phyloP scores from a whole-genome alignment of 35 echinoderm and acorn worm species.

The Patiria miniata region DNA sequence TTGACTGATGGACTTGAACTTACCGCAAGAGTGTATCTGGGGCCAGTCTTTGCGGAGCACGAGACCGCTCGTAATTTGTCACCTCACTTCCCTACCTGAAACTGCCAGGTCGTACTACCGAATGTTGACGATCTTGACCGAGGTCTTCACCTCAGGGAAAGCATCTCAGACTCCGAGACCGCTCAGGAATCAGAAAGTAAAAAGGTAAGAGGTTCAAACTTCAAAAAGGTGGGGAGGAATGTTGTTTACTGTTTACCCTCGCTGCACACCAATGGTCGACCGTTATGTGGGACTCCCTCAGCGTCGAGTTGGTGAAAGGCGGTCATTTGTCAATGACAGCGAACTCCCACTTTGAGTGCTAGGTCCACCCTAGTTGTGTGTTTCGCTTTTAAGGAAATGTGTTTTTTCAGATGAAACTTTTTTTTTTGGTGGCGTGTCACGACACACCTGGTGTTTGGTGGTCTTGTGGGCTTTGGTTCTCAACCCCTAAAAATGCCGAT shows the following conservation, averaged over 20 bases:
- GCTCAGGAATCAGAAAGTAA: neutral
- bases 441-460: too few relatives aligned
- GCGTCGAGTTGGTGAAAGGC: slow-evolving; percentile 10
- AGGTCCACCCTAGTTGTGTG: neutral
- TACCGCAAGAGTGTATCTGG: neutral
- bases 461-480: too few relatives aligned
- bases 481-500: too few relatives aligned
- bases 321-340: neutral
- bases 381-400: neutral
- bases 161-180: neutral
- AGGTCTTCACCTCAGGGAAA: neutral
- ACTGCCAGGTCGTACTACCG: neutral
- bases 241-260: slow-evolving; percentile 9
- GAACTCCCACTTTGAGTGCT: neutral
- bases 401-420: too few relatives aligned
- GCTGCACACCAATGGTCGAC: neutral
- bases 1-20: neutral
- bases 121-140: neutral
- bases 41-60: neutral
- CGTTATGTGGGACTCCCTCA: slow-evolving; percentile 6
- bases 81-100: neutral
- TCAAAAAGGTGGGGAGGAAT: slow-evolving; percentile 23
- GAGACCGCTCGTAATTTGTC: neutral
- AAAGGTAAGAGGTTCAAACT: neutral
- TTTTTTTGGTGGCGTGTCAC: too few relatives aligned